Base-by-base conservation (phyloP, 2,888 invertebrate species). In the Drosophila pseudotalamancana region DNA sequence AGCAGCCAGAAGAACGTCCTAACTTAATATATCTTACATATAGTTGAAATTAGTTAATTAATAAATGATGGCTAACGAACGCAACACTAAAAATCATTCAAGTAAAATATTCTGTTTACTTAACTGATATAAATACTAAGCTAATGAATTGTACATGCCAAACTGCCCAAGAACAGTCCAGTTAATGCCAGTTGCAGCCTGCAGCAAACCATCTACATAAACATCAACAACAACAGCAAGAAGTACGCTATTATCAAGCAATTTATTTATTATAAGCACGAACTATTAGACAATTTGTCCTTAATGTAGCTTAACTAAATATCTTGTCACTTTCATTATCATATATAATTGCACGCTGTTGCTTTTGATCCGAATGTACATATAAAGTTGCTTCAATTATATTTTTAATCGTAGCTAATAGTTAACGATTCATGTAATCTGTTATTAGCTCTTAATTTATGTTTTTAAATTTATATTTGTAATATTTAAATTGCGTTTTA, bases 1-100 rank as follows among this genome's bases (percentile, higher is more conserved):
- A 43, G 37, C 61, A 72, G 55, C 35, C 49, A 27, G 56, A 57
- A 49, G 50, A 54, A 63, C 42, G 34, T 48, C 60, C 50, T 66
- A 72, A 67, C 72, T 51, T 66, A 56, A 50, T 37, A 49, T 43
- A 43, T 14, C 29, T 29, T 8, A 43, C 14, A 31, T 23, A 43
- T 64, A 45, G 45, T 49, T 57, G 12, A 71, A 53, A 65, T 72
- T 66, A 65, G 59, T 50, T 54, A 51, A 39, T 34, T n/a, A 51
- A 71, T 40, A 19, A 8, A 34, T 12, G 39, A 34, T 54, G 40
- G 35, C 16, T 34, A 64, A 66, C 31, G 77, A 78, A 81, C 70
- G 66, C 63, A 81, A 77, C 85, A 77, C 85, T 71, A 74, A 84
- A 74, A 77, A 67, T 45, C 35, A 63, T 49, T 62, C 39, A 56